A percentile compares a stretch with the other conserved stretches of the same genome.
phyloP scores from a whole-genome alignment of 1,140 invertebrate genomes.

The Ectropis grisescens region DNA sequence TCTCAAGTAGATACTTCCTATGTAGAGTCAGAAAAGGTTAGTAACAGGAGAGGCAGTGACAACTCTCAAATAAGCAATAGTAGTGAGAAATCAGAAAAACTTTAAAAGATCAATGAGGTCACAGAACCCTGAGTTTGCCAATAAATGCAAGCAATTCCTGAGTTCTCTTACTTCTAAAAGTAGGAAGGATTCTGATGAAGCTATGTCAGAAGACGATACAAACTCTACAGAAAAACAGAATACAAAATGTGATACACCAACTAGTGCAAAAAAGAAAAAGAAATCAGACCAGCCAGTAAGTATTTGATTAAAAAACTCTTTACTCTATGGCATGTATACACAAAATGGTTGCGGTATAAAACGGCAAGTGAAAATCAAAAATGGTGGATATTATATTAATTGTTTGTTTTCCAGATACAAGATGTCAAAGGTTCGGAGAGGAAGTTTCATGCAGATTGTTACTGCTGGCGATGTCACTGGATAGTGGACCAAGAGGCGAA shows the following conservation, averaged over 20 bases:
- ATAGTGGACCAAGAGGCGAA: constrained; percentile 68
- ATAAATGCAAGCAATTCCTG: constrained; percentile 71
- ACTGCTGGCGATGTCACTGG: constrained; percentile 91
- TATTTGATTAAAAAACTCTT: too few relatives aligned
- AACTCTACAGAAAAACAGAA: constrained; percentile 8
- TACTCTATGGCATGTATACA: too few relatives aligned
- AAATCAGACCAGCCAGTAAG: too few relatives aligned
- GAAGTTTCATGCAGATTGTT: constrained; percentile 76
- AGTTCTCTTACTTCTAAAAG: constrained; percentile 54
- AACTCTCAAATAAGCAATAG: constrained; percentile 48
- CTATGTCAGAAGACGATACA: constrained; percentile 28
- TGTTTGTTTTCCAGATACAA: too few relatives aligned
- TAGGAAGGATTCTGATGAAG: constrained; percentile 29
- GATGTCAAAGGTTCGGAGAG: too few relatives aligned
- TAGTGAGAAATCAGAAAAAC: constrained; percentile 48
- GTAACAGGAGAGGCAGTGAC: constrained; percentile 36
- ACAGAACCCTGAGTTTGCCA: constrained; percentile 72
- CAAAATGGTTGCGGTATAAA: too few relatives aligned
- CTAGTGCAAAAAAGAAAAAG: too few relatives aligned
- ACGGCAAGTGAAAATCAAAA: too few relatives aligned
- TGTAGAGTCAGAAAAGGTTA: constrained; percentile 35
- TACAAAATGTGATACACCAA: constrained; percentile 13
- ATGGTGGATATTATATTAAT: too few relatives aligned
- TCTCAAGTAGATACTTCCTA: constrained; percentile 34
- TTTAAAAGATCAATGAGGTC: constrained; percentile 65